Evolutionary conservation across 1,140 invertebrate species (phyloP), one percentile per base, ranked within the genome.

Genomic region (Drosophila neocordata): DNA sequence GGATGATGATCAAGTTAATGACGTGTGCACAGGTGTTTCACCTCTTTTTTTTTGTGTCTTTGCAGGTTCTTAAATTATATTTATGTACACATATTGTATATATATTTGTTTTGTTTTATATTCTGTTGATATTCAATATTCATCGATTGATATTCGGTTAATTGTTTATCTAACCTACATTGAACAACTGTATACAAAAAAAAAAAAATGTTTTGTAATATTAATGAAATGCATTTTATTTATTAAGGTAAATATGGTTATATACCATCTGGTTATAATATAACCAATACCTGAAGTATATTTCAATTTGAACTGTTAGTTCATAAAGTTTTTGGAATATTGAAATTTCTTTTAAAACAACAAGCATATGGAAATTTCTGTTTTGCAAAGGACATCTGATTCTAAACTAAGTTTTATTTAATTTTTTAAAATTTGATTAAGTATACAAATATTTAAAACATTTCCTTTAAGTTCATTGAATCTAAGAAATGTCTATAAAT

Each of bases 61-160:
- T 44, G 1, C 13, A 4, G 15, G 3, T 44, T 44, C 15, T 44
- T 15, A 34, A 34, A 2, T 2, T 4, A 24, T 24, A 24, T 24
- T 1, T 24, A 24, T 24, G 24, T 1, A 24, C 4, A 4, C 4
- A 24, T 24, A 7, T 6, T 31, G 1, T 31, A 31, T 31, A 31
- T 31, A 31, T 35, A 1, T 44, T 18, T 18, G 2, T 44, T 9
- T 8, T 20, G 9, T 48, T 11, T 48, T 48, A 9, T 20, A 18
- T 48, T 48, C 15, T 48, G 41, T 48, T 48, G 41, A 48, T 48
- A 48, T 48, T 48, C 41, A 48, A 48, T 48, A 48, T 48, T 48
- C 41, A 20, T 48, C 41, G 41, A 48, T 48, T 48, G 15, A 48
- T 48, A 48, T 48, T 48, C 41, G 41, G 9, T 48, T 8, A 15